Base-by-base conservation (phyloP, 1,140 invertebrate genomes). In the Tetragonula clypearis region DNA sequence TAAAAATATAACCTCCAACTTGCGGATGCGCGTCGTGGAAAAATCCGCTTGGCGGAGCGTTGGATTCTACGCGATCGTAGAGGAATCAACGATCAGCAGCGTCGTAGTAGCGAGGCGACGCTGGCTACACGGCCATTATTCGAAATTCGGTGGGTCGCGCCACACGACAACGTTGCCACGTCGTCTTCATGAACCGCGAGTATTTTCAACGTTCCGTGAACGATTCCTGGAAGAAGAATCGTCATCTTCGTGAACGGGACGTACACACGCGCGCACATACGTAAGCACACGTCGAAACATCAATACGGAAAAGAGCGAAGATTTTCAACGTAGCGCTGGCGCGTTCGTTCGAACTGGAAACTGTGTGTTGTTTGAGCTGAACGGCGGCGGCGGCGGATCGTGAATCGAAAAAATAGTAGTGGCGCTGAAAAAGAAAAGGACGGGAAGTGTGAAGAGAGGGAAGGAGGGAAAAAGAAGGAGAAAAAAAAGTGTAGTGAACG, bases 81-180 rank as follows among this genome's bases (percentile, higher is more conserved):
- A 12, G 8, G 4, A 60, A n/a, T 49, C 41, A 41, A 88, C 86
- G 86, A 79, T 72, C 60, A 55, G 41, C 77, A n/a, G n/a, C n/a
- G n/a, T n/a, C n/a, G 60, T 35, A 85, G 49, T 80, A 26, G 19
- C 58, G 78, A 80, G 65, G 53, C 23, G 66, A 77, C 81, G 73
- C 68, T 84, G 60, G 35, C 73, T 66, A 89, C 89, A 89, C 89
- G 88, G 88, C 88, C 88, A 90, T 90, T 90, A 89, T 90, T 90
- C 88, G 88, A 90, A 90, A 90, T 90, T 90, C 88, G 88, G 86
- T 90, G 80, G 77, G 84, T 88, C 86, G 88, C 88, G 88, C 88
- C 87, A 88, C 87, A 88, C 84, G 68, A 68, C 71, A 55, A 55
- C 72, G 88, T 90, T 89, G 88, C 88, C 88, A 86, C 79, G 60